Conservation (phyloP, 2,113 vertebrate genomes). For the Paradoxurus hermaphroditus region DNA sequence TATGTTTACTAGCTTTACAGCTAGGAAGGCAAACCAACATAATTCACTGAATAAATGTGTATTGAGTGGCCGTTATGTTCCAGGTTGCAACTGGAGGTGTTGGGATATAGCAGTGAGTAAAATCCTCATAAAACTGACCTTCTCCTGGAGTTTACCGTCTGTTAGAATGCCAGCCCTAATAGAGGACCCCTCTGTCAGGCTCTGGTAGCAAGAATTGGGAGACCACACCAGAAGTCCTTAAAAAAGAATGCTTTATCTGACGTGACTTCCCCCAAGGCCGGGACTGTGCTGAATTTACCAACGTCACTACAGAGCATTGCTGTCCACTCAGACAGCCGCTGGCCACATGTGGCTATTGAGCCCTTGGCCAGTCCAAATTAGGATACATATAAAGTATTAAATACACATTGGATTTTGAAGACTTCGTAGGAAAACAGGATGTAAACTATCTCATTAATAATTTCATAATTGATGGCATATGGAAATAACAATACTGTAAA, state of each 20-base stretch:
- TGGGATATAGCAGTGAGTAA: background rate
- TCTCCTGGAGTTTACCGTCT: background rate
- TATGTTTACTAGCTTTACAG: background rate
- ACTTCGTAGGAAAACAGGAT: background rate
- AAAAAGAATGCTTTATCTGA: background rate
- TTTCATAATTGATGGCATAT: background rate
- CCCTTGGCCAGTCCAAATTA: background rate
- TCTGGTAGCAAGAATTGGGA: background rate
- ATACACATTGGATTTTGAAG: background rate
- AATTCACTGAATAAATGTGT: background rate
- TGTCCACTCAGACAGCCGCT: background rate
- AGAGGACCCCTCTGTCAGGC: background rate
- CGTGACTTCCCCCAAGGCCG: background rate
- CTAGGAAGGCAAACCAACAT: background rate
- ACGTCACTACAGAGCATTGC: background rate
- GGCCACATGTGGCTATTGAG: background rate
- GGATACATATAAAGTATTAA: rapidly evolving
- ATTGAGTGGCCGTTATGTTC: background rate
- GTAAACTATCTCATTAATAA: background rate
- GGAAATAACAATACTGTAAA: background rate
- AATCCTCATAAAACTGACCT: background rate
- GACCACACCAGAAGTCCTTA: background rate
- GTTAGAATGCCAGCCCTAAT: background rate
- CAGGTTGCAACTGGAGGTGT: background rate
- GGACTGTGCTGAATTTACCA: background rate